Base-by-base conservation (phyloP, 2,113 vertebrate species). In the Terrapene triunguis region DNA sequence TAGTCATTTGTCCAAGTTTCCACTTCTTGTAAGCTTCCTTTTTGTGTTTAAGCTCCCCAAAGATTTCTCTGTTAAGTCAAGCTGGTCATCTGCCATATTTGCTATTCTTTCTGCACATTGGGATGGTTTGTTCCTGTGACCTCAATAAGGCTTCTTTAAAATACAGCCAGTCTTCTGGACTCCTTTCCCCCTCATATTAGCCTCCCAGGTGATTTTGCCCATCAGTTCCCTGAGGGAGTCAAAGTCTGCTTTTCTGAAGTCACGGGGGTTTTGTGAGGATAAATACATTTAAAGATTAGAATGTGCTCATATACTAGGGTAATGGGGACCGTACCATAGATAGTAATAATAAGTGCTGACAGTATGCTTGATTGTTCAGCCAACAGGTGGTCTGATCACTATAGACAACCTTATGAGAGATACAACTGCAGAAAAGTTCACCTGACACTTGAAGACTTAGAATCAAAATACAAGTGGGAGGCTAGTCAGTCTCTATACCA, bases 341-440 rank as follows among this genome's bases (percentile, higher is more conserved):
- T 86, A 29, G n/a, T 84, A 7, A 8, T 1, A 54, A 6, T 1
- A 54, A 59, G 22, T 54, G 42, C 0, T 44, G 0, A 29, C 42
- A 50, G 6, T 14, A 29, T 65, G 4, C 10, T 78, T 72, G 47
- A 10, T 82, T 57, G 87, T 88, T n/a, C n/a, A 69, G 50, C 3
- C 11, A 38, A 7, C 4, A 35, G 16, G 5, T 27, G 1, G 22
- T 10, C 47, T 84, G 82, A 6, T 50, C 65, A 62, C 92, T 35
- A 44, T 21, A 88, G 79, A 51, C 55, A 84, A 4, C 2, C 80
- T 1, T 11, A 6, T 32, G 17, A 81, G 38, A 59, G 80, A 10
- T 84, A 62, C 76, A 22, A 51, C 69, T 50, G 22, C 38, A 25
- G 50, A 24, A 8, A 38, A 22, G 54, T 35, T 50, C 12, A 32